Conservation (phyloP, 2,888 invertebrate genomes). For the Torymus tubicola region DNA sequence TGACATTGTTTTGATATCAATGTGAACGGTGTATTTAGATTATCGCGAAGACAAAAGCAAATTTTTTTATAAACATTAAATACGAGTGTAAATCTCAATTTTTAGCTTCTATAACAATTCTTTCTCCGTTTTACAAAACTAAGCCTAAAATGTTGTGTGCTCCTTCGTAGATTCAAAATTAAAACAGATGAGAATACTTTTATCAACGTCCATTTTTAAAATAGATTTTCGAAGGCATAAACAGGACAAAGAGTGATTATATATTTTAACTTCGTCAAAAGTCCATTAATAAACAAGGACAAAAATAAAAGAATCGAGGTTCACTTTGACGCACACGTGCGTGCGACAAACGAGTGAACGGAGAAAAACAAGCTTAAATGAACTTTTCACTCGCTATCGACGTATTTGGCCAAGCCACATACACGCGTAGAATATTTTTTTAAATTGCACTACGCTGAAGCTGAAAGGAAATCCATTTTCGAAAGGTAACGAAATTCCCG, state of each 20-base stretch:
- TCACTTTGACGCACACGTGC: too few relatives aligned
- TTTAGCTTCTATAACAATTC: not conserved
- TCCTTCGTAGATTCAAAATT: not conserved
- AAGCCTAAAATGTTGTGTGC: not conserved
- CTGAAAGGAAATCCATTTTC: slow-evolving; percentile 46
- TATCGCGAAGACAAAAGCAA: too few relatives aligned
- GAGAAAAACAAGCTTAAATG: slow-evolving; percentile 23
- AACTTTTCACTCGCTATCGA: slow-evolving; percentile 23
- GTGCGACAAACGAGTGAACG: not conserved
- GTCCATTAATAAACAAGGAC: slow-evolving; percentile 23
- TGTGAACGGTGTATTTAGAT: too few relatives aligned
- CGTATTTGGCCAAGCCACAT: slow-evolving; percentile 4
- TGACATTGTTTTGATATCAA: too few relatives aligned
- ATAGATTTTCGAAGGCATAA: slow-evolving; percentile 1
- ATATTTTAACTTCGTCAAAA: not conserved
- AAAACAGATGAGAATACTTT: not conserved
- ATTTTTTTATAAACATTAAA: too few relatives aligned
- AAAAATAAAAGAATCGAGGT: not conserved
- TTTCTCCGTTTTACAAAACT: not conserved
- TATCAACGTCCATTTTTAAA: not conserved
- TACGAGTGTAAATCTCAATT: not conserved
- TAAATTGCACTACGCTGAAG: slow-evolving; percentile 47
- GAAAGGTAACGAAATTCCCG: slow-evolving; percentile 52
- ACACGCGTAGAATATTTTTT: slow-evolving; percentile 45
- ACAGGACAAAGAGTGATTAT: not conserved